These are phyloP conservation scores for Euthynnus affinis DNA, from an alignment of 2,797 vertebrate genomes.

Conservation along the genomic window DNA sequence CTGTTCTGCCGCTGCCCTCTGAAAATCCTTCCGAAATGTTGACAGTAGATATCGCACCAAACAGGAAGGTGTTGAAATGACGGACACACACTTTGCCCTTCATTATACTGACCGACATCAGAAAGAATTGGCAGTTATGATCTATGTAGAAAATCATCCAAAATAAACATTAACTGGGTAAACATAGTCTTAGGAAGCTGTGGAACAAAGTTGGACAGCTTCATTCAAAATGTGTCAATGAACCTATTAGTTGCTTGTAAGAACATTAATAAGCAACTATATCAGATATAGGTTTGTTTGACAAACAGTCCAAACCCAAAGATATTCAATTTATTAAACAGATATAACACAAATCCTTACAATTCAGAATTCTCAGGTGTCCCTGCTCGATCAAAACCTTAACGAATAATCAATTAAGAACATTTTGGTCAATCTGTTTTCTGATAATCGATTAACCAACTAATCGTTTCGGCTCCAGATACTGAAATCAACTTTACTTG, in stretches of 20 bases:
- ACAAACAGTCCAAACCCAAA: neutral
- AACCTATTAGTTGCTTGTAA: too few relatives aligned
- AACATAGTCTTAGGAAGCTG: too few relatives aligned
- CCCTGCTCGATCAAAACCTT: neutral
- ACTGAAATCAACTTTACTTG: neutral
- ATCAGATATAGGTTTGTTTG: neutral
- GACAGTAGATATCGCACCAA: slow-evolving; percentile 54
- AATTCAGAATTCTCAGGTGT: neutral
- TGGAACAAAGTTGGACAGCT: too few relatives aligned
- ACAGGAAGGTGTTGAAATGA: slow-evolving; percentile 44
- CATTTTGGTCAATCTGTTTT: neutral
- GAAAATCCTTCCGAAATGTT: slow-evolving; percentile 30
- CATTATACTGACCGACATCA: slow-evolving; percentile 33
- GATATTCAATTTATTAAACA: neutral
- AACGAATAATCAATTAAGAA: neutral
- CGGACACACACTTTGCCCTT: slow-evolving; percentile 40
- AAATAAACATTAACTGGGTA: too few relatives aligned
- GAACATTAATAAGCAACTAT: too few relatives aligned
- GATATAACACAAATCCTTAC: neutral
- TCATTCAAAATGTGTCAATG: too few relatives aligned
- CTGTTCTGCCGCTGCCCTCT: slow-evolving; percentile 38
- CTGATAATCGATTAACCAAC: neutral
- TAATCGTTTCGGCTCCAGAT: neutral
- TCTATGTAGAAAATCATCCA: neutral
- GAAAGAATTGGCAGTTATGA: slow-evolving; percentile 29